A percentile compares a stretch with the other conserved stretches of the same genome.
phyloP scores from a whole-genome alignment of 1,140 invertebrate species.

The Drosophila murphyi region DNA sequence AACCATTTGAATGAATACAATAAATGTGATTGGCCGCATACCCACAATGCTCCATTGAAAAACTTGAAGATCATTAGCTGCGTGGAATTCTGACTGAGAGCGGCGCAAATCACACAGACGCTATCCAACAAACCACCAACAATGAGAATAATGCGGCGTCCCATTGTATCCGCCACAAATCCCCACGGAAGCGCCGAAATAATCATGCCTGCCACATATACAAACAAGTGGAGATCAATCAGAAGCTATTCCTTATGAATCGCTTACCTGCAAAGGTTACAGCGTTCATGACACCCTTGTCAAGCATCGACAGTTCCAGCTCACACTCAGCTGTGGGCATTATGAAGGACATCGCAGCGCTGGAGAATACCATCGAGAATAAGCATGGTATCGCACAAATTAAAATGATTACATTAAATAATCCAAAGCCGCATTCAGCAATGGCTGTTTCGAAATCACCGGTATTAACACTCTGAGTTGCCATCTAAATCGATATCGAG shows the following conservation, averaged over 20 bases:
- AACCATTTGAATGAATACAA: slow-evolving; percentile 1
- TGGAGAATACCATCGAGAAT: slow-evolving; percentile 88
- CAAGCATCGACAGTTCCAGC: slow-evolving; percentile 86
- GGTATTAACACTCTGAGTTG: neutral
- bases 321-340: slow-evolving; percentile 90
- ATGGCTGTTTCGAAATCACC: slow-evolving; percentile 88
- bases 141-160: slow-evolving; percentile 89
- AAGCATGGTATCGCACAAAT: slow-evolving; percentile 87
- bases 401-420: slow-evolving; percentile 88
- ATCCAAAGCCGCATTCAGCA: slow-evolving; percentile 87
- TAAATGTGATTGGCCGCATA: neutral
- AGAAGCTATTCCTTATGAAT: neutral
- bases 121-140: slow-evolving; percentile 89
- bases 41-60: slow-evolving; percentile 90
- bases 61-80: slow-evolving; percentile 90
- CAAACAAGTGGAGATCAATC: slow-evolving; percentile 22
- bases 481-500: slow-evolving; percentile 23
- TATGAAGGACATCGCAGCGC: slow-evolving; percentile 88
- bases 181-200: slow-evolving; percentile 92
- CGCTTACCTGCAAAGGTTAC: slow-evolving; percentile 87
- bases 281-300: slow-evolving; percentile 89
- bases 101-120: slow-evolving; percentile 87
- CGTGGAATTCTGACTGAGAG: slow-evolving; percentile 89
- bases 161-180: slow-evolving; percentile 91
- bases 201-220: slow-evolving; percentile 89